These are phyloP conservation scores for Stylophora pistillata DNA, from an alignment of 64 coral and sea anemone species.

Conservation along the genomic window DNA sequence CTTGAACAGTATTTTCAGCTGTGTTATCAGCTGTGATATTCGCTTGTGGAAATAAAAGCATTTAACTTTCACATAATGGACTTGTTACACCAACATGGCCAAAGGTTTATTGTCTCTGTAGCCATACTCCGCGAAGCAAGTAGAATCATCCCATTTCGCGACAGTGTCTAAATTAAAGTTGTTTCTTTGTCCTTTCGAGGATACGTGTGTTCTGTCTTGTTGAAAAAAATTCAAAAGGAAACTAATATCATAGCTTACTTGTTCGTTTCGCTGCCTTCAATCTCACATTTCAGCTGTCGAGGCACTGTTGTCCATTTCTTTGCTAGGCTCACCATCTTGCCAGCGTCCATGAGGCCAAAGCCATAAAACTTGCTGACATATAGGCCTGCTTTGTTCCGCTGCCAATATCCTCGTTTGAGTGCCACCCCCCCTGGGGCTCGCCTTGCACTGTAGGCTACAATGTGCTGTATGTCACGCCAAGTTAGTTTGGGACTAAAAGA, in stretches of 20 bases:
- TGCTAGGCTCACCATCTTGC: constrained; percentile 13
- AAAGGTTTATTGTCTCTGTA: too few relatives aligned
- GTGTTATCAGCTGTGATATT: too few relatives aligned
- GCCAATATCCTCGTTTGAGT: constrained; percentile 13
- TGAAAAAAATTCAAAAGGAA: background rate
- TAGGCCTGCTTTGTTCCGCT: constrained; percentile 5
- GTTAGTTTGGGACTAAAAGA: background rate
- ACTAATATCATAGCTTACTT: background rate
- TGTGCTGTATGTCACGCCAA: constrained; percentile 26
- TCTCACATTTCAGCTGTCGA: constrained; percentile 24
- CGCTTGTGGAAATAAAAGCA: too few relatives aligned
- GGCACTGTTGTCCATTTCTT: constrained; percentile 26
- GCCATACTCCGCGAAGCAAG: too few relatives aligned
- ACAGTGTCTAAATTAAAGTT: too few relatives aligned
- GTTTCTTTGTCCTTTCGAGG: background rate
- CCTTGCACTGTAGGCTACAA: constrained; percentile 19
- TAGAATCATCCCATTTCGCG: too few relatives aligned
- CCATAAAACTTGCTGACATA: constrained; percentile 23
- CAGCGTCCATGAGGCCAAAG: constrained; percentile 41
- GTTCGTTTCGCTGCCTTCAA: constrained; percentile 22
- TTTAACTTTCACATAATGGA: too few relatives aligned
- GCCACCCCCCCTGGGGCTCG: background rate
- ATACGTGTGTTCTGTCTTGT: background rate
- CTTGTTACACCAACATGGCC: too few relatives aligned
- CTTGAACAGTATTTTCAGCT: too few relatives aligned